A percentile compares a stretch with the other conserved stretches of the same genome.
Conservation (phyloP, 1,140 invertebrate species). For the Eumeta japonica region DNA sequence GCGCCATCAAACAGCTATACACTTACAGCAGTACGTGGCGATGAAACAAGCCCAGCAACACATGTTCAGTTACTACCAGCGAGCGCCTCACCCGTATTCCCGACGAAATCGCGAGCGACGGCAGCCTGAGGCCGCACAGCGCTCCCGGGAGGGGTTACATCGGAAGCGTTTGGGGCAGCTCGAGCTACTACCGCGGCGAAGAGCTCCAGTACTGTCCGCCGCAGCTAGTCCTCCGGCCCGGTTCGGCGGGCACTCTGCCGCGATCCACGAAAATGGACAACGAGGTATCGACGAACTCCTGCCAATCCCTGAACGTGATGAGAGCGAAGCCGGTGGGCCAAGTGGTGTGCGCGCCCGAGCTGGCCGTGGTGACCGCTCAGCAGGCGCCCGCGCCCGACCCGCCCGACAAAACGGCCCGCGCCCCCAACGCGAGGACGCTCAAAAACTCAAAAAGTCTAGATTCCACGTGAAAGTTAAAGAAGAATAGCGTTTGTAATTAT, state of each 20-base stretch:
- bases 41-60: constrained; percentile 58
- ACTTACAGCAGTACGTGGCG: constrained; percentile 53
- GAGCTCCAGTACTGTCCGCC: constrained; percentile 23
- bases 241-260: constrained; percentile 44
- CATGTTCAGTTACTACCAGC: constrained; percentile 46
- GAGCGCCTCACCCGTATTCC: constrained; percentile 41
- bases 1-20: constrained; percentile 50
- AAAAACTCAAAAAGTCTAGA: constrained; percentile 54
- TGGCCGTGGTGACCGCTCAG: constrained; percentile 47
- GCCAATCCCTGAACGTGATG: constrained; percentile 56
- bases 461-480: constrained; percentile 26
- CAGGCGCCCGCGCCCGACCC: constrained; percentile 40
- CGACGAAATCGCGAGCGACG: constrained; percentile 20
- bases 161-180: constrained; percentile 36
- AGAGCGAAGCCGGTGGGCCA: constrained; percentile 54
- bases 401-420: constrained; percentile 36
- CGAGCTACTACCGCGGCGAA: constrained; percentile 35
- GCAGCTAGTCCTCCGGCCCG: no score
- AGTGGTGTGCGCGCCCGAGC: constrained; percentile 48
- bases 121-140: constrained; percentile 44
- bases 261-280: constrained; percentile 44
- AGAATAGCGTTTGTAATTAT: constrained; percentile 47
- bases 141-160: constrained; percentile 37
- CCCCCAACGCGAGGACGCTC: constrained; percentile 28
- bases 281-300: constrained; percentile 23